Evolutionary conservation across 2,113 vertebrate genomes (phyloP), one percentile per base, ranked within the genome.

Genomic region (Clarias gariepinus): DNA sequence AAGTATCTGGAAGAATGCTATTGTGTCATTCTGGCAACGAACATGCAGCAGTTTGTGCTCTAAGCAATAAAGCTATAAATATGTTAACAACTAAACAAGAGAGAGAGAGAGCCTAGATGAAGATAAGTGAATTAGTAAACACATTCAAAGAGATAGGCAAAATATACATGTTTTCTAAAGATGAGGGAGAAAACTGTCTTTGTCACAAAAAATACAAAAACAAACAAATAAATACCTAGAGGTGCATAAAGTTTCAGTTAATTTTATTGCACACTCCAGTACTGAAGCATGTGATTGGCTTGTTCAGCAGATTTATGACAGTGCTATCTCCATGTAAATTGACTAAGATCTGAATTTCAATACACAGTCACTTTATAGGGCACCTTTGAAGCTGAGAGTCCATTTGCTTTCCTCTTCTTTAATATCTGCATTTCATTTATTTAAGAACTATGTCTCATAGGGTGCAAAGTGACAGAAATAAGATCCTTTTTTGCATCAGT

Each of bases 31-130:
- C 19, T 66, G 81, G n/a, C 79, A 64, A 82, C 79, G 82, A 82
- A 76, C 21, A 61, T 76, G 64, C 68, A 64, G 57, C 36, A 19
- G 60, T n/a, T 11, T 53, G 53, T 81, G 33, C 58, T 81, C 57
- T n/a, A 78, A 79, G 84, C n/a, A 55, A 80, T 81, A 64, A 81
- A 61, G 63, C n/a, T 82, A 73, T 81, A 76, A 76, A 85, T 81
- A 85, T 68, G 73, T 81, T 61, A 81, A 66, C 53, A 84, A 33
- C 30, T 58, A 16, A 63, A 3, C 21, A 25, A 41, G 69, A 80
- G 21, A 81, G 30, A 68, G 18, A 58, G n/a, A n/a, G 28, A 86
- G 47, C 47, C 47, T 47, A 36, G 68, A 36, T 19, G 47, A 71
- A 36, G 68, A 71, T 36, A 71, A 36, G 68, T 71, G 36, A 30